phyloP scores from a whole-genome alignment of 2,113 vertebrate species.

The Clupea harengus region DNA sequence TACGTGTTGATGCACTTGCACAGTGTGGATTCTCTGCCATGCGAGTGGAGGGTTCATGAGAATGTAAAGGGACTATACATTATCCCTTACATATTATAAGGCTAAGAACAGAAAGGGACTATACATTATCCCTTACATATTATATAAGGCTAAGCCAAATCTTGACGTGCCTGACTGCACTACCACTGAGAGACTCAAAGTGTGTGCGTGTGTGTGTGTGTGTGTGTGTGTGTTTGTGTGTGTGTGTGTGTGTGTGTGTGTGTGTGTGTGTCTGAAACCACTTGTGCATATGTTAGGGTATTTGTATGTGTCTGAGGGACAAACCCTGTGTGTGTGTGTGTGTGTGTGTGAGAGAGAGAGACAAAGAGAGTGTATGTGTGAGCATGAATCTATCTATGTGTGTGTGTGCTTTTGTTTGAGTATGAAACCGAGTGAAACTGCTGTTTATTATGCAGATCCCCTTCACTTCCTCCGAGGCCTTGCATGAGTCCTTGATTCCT shows the following conservation, averaged over 20 bases:
- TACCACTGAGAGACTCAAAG: not conserved
- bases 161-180: slow-evolving; percentile 65
- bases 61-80: not conserved
- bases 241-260: slow-evolving; percentile 22
- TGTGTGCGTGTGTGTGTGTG: not conserved
- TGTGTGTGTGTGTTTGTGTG: not conserved
- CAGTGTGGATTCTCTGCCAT: too few relatives aligned
- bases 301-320: slow-evolving; percentile 31
- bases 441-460: slow-evolving; percentile 33
- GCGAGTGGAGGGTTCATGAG: not conserved
- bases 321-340: slow-evolving; percentile 25
- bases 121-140: too few relatives aligned
- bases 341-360: slow-evolving; percentile 20
- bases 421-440: not conserved
- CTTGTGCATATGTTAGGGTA: too few relatives aligned
- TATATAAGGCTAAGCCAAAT: slow-evolving; percentile 33
- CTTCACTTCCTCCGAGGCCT: slow-evolving; percentile 73
- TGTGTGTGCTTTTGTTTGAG: slow-evolving; percentile 25
- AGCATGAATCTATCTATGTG: slow-evolving; percentile 21
- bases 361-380: not conserved
- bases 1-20: too few relatives aligned
- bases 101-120: too few relatives aligned
- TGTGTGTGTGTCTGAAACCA: not conserved
- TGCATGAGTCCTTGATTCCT: slow-evolving; percentile 82
- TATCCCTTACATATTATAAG: too few relatives aligned